Evolutionary conservation across 2,888 invertebrate genomes (phyloP).

Genomic region (Ametastegia equiseti): DNA sequence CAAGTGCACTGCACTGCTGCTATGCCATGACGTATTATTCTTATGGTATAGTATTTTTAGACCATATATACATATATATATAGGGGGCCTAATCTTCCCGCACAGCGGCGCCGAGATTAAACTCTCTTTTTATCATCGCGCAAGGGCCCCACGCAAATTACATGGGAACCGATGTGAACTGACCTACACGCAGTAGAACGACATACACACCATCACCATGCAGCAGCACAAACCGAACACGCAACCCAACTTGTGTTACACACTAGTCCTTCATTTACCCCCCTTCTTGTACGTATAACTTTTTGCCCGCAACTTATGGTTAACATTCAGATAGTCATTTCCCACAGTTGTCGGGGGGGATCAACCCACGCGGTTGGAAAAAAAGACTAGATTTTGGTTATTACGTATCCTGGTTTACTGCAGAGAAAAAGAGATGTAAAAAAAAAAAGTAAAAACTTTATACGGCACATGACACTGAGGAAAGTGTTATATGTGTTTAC

Average conservation of each 20-base stretch:
- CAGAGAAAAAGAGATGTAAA: not conserved
- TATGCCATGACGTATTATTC: no score
- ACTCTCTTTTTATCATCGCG: not conserved
- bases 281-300: not conserved
- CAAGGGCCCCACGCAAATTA: not conserved
- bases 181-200: constrained; percentile 56
- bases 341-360: constrained; percentile 47
- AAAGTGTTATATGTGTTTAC: not conserved
- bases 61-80: not conserved
- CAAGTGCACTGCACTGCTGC: not conserved
- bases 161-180: constrained; percentile 51
- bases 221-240: no score
- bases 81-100: not conserved
- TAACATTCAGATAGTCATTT: constrained; percentile 50
- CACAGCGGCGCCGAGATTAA: not conserved
- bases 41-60: not conserved
- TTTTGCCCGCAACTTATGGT: not conserved
- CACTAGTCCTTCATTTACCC: not conserved
- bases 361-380: constrained; percentile 8
- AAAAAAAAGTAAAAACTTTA: not conserved
- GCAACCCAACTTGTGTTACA: not conserved
- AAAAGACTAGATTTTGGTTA: constrained; percentile 37
- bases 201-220: no score
- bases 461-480: not conserved
- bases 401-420: constrained; percentile 43